phyloP scores from a whole-genome alignment of 2,888 invertebrate species.

The Pegoplata infirma region DNA sequence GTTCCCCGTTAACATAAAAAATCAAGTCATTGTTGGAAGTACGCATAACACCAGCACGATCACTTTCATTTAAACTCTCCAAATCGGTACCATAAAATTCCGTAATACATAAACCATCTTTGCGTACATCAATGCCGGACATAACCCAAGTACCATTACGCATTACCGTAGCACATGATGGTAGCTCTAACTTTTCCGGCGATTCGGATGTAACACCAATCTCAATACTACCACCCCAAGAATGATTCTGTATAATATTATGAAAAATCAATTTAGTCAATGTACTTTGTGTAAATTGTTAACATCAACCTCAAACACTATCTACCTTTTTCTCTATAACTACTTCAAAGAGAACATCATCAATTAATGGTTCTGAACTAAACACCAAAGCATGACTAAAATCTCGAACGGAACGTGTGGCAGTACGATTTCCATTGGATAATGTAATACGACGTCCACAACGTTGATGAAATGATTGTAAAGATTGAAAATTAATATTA shows the following conservation, averaged over 20 bases:
- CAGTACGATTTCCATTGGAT: slow-evolving; percentile 90
- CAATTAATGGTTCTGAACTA: slow-evolving; percentile 87
- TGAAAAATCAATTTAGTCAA: slow-evolving; percentile 38
- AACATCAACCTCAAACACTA: slow-evolving; percentile 48
- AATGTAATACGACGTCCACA: slow-evolving; percentile 92
- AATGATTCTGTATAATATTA: slow-evolving; percentile 84
- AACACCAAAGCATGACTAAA: slow-evolving; percentile 94
- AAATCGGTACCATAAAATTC: slow-evolving; percentile 92
- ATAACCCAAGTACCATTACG: slow-evolving; percentile 93
- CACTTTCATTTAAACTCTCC: slow-evolving; percentile 89
- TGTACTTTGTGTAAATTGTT: background rate
- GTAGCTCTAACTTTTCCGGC: slow-evolving; percentile 84
- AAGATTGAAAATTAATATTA: slow-evolving; percentile 56
- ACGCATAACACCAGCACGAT: slow-evolving; percentile 90
- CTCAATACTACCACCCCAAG: slow-evolving; percentile 88
- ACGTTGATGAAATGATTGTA: slow-evolving; percentile 84
- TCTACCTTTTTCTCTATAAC: slow-evolving; percentile 93
- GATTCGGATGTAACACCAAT: slow-evolving; percentile 86
- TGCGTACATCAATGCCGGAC: slow-evolving; percentile 91
- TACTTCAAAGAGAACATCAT: slow-evolving; percentile 92
- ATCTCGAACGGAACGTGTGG: slow-evolving; percentile 87
- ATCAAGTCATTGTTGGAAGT: slow-evolving; percentile 89
- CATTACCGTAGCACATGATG: slow-evolving; percentile 88
- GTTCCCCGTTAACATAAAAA: slow-evolving; percentile 92
- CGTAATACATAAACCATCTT: slow-evolving; percentile 89